Conservation (phyloP, 2,113 vertebrate species). For the Eulemur macaco region DNA sequence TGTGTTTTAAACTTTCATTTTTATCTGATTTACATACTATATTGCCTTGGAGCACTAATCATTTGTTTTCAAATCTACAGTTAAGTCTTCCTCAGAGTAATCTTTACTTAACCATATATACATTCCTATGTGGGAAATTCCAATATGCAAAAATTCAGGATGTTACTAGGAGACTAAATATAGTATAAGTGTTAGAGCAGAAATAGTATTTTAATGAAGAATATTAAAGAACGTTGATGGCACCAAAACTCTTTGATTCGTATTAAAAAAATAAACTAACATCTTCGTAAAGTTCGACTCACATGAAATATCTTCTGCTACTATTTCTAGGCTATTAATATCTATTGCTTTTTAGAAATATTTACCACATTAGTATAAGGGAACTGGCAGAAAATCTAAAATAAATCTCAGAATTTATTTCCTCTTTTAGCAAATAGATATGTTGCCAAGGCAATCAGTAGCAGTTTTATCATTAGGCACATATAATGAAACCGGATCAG, state of each 20-base stretch:
- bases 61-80: neutral
- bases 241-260: neutral
- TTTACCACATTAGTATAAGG: constrained; percentile 32
- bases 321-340: constrained; percentile 39
- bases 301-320: constrained; percentile 29
- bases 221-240: neutral
- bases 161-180: constrained; percentile 9
- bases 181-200: neutral
- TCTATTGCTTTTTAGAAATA: constrained; percentile 18
- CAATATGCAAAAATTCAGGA: constrained; percentile 6
- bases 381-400: constrained; percentile 24
- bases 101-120: constrained; percentile 21
- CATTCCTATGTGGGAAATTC: constrained; percentile 20
- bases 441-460: constrained; percentile 57
- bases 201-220: constrained; percentile 33
- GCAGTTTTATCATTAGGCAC: constrained; percentile 35
- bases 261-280: neutral
- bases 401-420: constrained; percentile 23
- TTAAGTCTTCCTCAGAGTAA: neutral
- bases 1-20: constrained; percentile 39
- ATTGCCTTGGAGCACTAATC: neutral
- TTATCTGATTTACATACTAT: neutral
- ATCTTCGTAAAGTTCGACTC: neutral
- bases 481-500: neutral
- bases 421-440: constrained; percentile 26